A percentile compares a stretch with the other conserved stretches of the same genome.
phyloP scores from a whole-genome alignment of 1,140 invertebrate genomes.

The Parasteatoda tepidariorum region DNA sequence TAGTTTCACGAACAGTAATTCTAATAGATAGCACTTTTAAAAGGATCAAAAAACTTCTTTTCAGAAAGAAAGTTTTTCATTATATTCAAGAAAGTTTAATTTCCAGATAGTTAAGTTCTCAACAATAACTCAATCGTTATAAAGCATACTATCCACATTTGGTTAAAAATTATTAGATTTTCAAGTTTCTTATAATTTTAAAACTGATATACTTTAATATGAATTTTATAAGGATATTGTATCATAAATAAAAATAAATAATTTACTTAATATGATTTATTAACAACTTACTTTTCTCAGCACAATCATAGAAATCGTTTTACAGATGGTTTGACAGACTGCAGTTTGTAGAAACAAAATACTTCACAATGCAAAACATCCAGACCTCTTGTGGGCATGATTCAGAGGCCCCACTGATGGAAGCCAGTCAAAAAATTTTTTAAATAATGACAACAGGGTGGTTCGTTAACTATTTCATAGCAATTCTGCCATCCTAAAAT shows the following conservation, averaged over 20 bases:
- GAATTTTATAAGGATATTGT: too few species aligned
- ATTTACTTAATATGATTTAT: conserved; percentile 23
- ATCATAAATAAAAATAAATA: neutral
- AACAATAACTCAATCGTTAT: too few species aligned
- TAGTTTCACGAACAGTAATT: too few species aligned
- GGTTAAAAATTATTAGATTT: too few species aligned
- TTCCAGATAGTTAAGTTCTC: too few species aligned
- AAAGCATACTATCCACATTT: too few species aligned
- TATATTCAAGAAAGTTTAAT: too few species aligned
- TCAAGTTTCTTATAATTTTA: too few species aligned
- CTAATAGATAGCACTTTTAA: too few species aligned
- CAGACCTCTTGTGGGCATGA: conserved; percentile 94
- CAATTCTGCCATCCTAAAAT: conserved; percentile 88
- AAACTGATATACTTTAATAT: too few species aligned
- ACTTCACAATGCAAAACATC: conserved; percentile 85
- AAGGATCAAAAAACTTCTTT: too few species aligned
- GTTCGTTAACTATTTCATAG: conserved; percentile 89
- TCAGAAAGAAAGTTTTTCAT: too few species aligned
- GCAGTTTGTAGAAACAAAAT: conserved; percentile 91
- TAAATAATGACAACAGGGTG: conserved; percentile 88
- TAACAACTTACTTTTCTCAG: conserved; percentile 78
- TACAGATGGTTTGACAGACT: conserved; percentile 87
- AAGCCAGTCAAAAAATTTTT: conserved; percentile 92
- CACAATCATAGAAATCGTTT: conserved; percentile 95
- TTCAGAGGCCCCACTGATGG: conserved; percentile 87